phyloP scores from a whole-genome alignment of 2,888 invertebrate genomes.

The Ryuthela nishihirai region DNA sequence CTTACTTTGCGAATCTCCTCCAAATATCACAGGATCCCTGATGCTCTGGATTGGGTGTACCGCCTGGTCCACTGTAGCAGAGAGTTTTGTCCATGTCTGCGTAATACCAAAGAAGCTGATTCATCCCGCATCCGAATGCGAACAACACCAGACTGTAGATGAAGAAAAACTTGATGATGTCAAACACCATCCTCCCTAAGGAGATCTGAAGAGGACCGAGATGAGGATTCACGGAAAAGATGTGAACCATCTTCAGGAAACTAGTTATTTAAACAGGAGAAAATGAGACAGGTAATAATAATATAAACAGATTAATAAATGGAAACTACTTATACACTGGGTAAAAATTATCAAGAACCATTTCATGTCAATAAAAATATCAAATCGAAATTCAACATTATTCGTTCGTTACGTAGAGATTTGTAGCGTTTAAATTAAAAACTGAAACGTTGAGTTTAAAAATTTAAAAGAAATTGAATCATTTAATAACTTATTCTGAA shows the following conservation, averaged over 20 bases:
- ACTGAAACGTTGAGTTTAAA: too few species aligned
- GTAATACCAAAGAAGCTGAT: conserved; percentile 83
- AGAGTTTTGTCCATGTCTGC: conserved; percentile 82
- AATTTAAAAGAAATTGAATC: too few species aligned
- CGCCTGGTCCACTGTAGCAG: conserved; percentile 58
- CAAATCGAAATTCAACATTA: too few species aligned
- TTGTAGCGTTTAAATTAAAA: too few species aligned
- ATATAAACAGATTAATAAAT: conserved; percentile 57
- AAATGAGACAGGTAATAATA: neutral
- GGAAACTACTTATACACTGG: too few species aligned
- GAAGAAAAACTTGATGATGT: conserved; percentile 55
- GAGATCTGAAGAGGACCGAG: conserved; percentile 57
- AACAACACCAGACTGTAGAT: conserved; percentile 50
- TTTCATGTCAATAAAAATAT: too few species aligned
- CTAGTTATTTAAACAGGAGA: conserved; percentile 42
- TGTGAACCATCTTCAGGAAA: conserved; percentile 56
- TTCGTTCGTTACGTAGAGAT: too few species aligned
- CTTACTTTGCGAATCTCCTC: conserved; percentile 42
- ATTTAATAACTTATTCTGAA: too few species aligned
- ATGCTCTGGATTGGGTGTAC: conserved; percentile 18
- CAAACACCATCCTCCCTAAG: conserved; percentile 56
- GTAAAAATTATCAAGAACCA: too few species aligned
- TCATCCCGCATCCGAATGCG: conserved; percentile 50
- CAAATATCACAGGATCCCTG: conserved; percentile 40
- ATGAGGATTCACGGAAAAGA: conserved; percentile 57